These are phyloP conservation scores for Mastomys natalensis DNA, from an alignment of 2,113 vertebrate species.

Conservation along the genomic window DNA sequence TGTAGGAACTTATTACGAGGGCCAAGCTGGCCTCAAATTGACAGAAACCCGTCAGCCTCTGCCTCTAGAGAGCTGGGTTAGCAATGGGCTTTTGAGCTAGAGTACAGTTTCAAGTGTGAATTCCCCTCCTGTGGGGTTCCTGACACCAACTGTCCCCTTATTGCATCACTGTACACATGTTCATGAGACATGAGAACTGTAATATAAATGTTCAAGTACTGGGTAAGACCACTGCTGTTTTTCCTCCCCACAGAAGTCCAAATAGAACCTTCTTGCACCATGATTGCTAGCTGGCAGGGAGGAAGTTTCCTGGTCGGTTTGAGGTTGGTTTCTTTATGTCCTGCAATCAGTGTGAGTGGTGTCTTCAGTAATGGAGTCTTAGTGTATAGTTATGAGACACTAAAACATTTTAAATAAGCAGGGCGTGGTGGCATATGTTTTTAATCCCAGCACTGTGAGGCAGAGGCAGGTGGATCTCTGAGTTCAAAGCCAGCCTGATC, in stretches of 20 bases:
- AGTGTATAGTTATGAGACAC: not conserved
- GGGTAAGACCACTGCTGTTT: not conserved
- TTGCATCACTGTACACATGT: not conserved
- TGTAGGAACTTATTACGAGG: not conserved
- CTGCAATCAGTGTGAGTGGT: not conserved
- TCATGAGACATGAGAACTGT: not conserved
- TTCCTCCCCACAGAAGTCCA: not conserved
- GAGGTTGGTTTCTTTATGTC: not conserved
- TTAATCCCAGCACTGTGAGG: not conserved
- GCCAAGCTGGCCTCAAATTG: not conserved
- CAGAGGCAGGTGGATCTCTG: not conserved
- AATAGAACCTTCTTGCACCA: not conserved
- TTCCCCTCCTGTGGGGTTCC: not conserved
- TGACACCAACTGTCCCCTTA: too few species aligned
- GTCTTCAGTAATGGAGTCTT: not conserved
- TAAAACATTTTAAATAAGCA: not conserved
- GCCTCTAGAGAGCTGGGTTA: not conserved
- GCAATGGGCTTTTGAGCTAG: not conserved
- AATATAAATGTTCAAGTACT: not conserved
- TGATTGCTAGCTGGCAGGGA: too few species aligned
- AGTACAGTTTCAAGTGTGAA: not conserved
- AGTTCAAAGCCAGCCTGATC: not conserved
- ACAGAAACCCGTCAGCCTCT: not conserved
- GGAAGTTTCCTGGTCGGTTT: not conserved
- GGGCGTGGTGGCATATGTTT: not conserved